Base-by-base conservation (phyloP, 2,888 invertebrate genomes). In the Oscheius onirici region DNA sequence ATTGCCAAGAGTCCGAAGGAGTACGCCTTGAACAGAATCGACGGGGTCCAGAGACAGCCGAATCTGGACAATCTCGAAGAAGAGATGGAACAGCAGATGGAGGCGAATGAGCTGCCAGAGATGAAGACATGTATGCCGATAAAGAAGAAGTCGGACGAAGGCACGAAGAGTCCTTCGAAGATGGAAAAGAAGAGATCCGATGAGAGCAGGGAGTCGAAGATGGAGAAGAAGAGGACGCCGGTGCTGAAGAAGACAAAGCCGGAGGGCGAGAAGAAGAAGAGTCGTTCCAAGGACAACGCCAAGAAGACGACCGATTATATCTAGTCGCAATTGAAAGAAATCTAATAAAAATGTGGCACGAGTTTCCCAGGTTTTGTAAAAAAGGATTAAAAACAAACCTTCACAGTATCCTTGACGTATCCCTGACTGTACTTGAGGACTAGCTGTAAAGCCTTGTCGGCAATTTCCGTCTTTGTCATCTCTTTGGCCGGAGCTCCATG, bases 341-440 rank as follows among this genome's bases (percentile, higher is more conserved):
- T n/a, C n/a, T n/a, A n/a, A n/a, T n/a, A n/a, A n/a, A n/a, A n/a
- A n/a, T n/a, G n/a, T n/a, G n/a, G n/a, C n/a, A n/a, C n/a, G n/a
- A n/a, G n/a, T n/a, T n/a, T n/a, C n/a, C n/a, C n/a, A n/a, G n/a
- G n/a, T n/a, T n/a, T n/a, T n/a, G n/a, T n/a, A n/a, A n/a, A n/a
- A n/a, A n/a, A n/a, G n/a, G n/a, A n/a, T n/a, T n/a, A n/a, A 26
- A 11, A 41, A 68, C 65, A 17, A 49, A 83, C 84, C 77, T 83
- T 84, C 3, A 78, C 76, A 11, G 82, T 79, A 28, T 76, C 78
- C 66, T 86, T 86, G 15, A 86, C 81, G 73, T 81, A 86, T 57
- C 80, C 81, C 60, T 86, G 85, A 15, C 78, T 76, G 74, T 86
- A 80, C 43, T 78, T 69, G 49, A 84, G 71, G n/a, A 86, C 72